These are phyloP conservation scores for Trichomycterus rosablanca DNA, from an alignment of 2,113 vertebrate species.

Conservation along the genomic window DNA sequence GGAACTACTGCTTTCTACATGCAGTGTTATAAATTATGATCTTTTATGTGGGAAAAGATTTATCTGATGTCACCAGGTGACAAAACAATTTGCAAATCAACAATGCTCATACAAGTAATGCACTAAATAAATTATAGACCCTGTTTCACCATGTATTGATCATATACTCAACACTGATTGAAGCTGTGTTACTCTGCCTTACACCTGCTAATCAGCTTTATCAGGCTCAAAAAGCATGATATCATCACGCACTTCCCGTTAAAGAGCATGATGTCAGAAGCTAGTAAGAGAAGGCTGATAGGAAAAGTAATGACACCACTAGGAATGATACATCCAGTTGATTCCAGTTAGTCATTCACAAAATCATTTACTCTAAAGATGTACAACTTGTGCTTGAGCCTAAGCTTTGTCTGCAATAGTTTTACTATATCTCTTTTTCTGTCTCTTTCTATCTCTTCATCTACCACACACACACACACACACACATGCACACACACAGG, in stretches of 20 bases:
- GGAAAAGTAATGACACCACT: conserved; percentile 1
- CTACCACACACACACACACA: conserved; percentile 31
- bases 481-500: conserved; percentile 13
- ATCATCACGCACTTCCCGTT: background rate
- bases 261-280: conserved; percentile 19
- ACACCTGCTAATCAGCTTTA: too few species aligned
- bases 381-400: too few species aligned
- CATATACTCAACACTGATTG: background rate
- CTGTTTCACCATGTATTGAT: background rate
- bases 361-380: too few species aligned
- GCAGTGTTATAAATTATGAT: too few species aligned
- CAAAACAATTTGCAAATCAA: background rate
- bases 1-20: too few species aligned
- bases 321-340: background rate
- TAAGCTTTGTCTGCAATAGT: too few species aligned
- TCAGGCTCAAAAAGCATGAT: too few species aligned
- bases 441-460: conserved; percentile 24
- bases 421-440: background rate
- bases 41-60: too few species aligned
- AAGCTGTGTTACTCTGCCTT: conserved; percentile 1
- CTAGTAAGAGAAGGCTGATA: too few species aligned
- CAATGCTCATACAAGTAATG: too few species aligned
- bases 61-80: background rate
- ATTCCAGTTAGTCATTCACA: background rate
- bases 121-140: background rate